These are phyloP conservation scores for Conops quadrifasciatus DNA, from an alignment of 2,888 invertebrate species.

Conservation along the genomic window DNA sequence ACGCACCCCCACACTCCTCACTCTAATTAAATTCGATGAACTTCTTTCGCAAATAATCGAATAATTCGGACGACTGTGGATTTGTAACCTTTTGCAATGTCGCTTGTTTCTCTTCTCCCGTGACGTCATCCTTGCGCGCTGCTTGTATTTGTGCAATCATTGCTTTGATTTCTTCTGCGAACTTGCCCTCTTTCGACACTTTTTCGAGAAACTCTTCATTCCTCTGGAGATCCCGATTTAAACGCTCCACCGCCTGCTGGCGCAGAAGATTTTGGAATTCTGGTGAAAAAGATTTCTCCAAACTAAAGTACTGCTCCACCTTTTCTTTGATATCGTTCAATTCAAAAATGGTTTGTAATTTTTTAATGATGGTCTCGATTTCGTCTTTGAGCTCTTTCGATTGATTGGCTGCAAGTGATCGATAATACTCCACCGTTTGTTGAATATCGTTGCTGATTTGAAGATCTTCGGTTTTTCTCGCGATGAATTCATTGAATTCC, in stretches of 20 bases:
- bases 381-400: constrained; percentile 45
- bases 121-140: constrained; percentile 44
- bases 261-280: constrained; percentile 49
- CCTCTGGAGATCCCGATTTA: constrained; percentile 48
- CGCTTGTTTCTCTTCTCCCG: constrained; percentile 51
- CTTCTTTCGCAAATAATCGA: constrained; percentile 50
- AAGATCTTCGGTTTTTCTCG: constrained; percentile 46
- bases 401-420: constrained; percentile 38
- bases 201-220: constrained; percentile 50
- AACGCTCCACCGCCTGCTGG: constrained; percentile 46
- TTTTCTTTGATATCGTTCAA: constrained; percentile 48
- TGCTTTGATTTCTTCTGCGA: constrained; percentile 46
- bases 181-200: constrained; percentile 45
- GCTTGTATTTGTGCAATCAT: constrained; percentile 48
- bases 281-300: constrained; percentile 48
- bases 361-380: constrained; percentile 45
- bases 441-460: constrained; percentile 49
- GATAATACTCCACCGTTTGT: constrained; percentile 50
- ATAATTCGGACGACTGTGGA: constrained; percentile 47
- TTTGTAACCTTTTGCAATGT: constrained; percentile 49
- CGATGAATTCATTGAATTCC: constrained; percentile 50
- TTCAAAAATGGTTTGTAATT: constrained; percentile 45
- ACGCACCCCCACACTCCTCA: not conserved
- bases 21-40: constrained; percentile 48
- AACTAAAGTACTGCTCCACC: constrained; percentile 44